Evolutionary conservation across 2,888 invertebrate genomes (phyloP).

Genomic region (Galerucella nymphaeae): DNA sequence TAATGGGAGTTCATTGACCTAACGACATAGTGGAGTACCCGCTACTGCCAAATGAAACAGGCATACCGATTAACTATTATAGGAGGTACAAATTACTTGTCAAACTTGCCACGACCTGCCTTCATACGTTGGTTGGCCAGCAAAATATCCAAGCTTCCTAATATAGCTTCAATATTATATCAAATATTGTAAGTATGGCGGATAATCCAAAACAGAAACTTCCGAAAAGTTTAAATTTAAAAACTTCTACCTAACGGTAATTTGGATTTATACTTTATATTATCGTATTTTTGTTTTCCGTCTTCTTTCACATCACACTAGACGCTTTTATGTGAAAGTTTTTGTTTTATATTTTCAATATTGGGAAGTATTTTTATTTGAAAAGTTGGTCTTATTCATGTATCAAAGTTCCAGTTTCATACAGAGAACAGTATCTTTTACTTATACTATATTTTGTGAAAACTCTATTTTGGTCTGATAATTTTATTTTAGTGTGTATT

Average conservation of each 20-base stretch:
- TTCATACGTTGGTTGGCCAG: neutral
- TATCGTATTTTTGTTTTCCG: neutral
- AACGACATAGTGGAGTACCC: too few species aligned
- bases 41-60: too few species aligned
- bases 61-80: neutral
- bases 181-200: neutral
- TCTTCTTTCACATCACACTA: neutral
- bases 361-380: neutral
- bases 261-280: conserved; percentile 1
- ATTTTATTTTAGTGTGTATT: too few species aligned
- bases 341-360: neutral
- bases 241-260: conserved; percentile 4
- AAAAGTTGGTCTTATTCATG: neutral
- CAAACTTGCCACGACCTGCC: neutral
- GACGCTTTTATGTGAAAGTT: neutral
- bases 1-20: too few species aligned
- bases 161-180: neutral
- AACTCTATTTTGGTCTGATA: too few species aligned
- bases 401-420: neutral
- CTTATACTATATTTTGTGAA: too few species aligned
- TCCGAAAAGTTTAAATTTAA: conserved; percentile 4
- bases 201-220: conserved; percentile 1
- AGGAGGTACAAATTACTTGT: neutral
- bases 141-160: neutral
- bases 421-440: too few species aligned